Percentiles rank a stretch among this genome's conserved stretches.
These are phyloP conservation scores for Manis javanica DNA, from an alignment of 2,797 vertebrate genomes.

Conservation along the genomic window DNA sequence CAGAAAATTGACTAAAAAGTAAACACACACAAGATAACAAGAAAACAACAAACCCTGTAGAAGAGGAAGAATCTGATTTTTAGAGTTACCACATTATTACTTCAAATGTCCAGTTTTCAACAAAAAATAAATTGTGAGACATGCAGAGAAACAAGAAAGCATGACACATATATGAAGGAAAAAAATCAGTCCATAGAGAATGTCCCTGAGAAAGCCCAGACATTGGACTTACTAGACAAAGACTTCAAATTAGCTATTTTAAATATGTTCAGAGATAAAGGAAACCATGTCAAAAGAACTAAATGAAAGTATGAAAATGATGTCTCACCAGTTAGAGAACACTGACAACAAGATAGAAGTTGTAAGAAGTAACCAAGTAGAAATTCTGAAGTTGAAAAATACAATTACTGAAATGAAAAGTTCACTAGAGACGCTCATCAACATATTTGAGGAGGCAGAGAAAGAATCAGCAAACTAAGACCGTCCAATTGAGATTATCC, in stretches of 20 bases:
- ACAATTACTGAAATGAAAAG: not conserved
- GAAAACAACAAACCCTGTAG: not conserved
- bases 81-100: not conserved
- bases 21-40: not conserved
- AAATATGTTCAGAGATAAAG: not conserved
- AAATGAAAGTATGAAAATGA: not conserved
- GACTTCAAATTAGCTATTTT: not conserved
- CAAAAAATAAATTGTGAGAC: not conserved
- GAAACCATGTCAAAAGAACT: not conserved
- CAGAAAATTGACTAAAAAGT: conserved; percentile 25
- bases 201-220: not conserved
- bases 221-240: not conserved
- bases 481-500: not conserved
- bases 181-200: not conserved
- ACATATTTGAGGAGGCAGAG: not conserved
- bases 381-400: not conserved
- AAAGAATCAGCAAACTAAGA: conserved; percentile 7
- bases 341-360: not conserved
- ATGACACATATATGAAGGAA: not conserved
- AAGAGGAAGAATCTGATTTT: not conserved
- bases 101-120: conserved; percentile 16
- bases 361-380: not conserved
- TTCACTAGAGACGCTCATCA: not conserved
- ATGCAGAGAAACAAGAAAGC: not conserved
- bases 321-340: not conserved